Conservation (phyloP, 2,797 vertebrate species). For the Phalanger gymnotis region DNA sequence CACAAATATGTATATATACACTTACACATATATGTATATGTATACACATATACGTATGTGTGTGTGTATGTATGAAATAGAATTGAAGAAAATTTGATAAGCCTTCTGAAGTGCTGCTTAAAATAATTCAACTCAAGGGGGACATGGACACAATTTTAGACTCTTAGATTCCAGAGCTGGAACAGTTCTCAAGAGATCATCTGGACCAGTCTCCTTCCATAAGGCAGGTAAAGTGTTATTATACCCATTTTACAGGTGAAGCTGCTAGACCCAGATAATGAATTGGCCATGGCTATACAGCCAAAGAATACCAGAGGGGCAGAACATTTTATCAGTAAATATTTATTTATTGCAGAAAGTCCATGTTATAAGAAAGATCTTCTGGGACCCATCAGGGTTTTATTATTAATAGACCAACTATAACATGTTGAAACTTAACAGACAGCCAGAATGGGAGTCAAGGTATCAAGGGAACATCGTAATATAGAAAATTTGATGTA, state of each 20-base stretch:
- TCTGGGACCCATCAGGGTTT: not conserved
- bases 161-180: not conserved
- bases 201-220: not conserved
- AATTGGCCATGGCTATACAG: not conserved
- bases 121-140: not conserved
- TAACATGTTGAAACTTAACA: not conserved
- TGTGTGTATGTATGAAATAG: not conserved
- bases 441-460: not conserved
- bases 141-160: not conserved
- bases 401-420: not conserved
- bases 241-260: not conserved
- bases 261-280: not conserved
- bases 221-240: not conserved
- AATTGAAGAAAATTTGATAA: constrained; percentile 33
- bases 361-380: not conserved
- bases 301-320: not conserved
- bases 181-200: not conserved
- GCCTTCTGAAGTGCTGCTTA: not conserved
- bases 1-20: not conserved
- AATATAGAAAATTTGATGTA: not conserved
- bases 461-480: not conserved
- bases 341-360: not conserved
- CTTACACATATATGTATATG: not conserved
- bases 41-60: too few relatives aligned
- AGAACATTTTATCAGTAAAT: not conserved